Base-by-base conservation (phyloP, 1,140 invertebrate genomes). In the Potamilus streckersoni region DNA sequence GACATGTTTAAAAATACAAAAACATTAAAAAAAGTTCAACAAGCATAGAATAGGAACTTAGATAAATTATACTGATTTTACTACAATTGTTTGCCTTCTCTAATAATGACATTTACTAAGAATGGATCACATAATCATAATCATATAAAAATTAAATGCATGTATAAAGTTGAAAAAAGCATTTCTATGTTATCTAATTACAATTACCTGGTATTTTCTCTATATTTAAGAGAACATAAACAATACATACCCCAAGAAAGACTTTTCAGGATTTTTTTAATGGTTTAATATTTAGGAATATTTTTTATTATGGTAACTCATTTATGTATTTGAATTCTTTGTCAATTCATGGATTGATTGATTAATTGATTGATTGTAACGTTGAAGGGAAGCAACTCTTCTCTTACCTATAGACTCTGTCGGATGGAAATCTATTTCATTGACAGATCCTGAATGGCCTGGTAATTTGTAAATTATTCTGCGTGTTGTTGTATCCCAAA, bases 361-460 rank as follows among this genome's bases (percentile, higher is more conserved):
- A 23, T 13, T n/a, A 13, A 62, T 62, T 8, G 19, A 62, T 62
- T 8, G 19, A 62, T 62, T 19, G 13, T 62, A 23, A 62, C 38
- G 31, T 5, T 64, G 62, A n/a, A 63, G 17, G 17, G 5, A 31
- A 19, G 19, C 69, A 17, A 59, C 19, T 20, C 17, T 20, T n/a
- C 19, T 68, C 91, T 91, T 91, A 95, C 94, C 88, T 71, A 99
- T 95, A 13, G 98, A 96, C 90, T 99, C 97, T 65, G 93, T 93
- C 0, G 96, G 96, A 92, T 99, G 98, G 86, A 99, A 99, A 89
- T 97, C 95, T 1, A 98, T 94, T 87, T 97, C 97, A 88, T 99
- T 99, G 5, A 99, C 96, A 79, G 96, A 96, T 27, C 98, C 98
- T 89, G 96, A 96, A 89, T 99, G 98, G 0, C 98, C 98, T 1